These are phyloP conservation scores for Helicoverpa zea DNA, from an alignment of 1,140 invertebrate genomes.

Conservation along the genomic window DNA sequence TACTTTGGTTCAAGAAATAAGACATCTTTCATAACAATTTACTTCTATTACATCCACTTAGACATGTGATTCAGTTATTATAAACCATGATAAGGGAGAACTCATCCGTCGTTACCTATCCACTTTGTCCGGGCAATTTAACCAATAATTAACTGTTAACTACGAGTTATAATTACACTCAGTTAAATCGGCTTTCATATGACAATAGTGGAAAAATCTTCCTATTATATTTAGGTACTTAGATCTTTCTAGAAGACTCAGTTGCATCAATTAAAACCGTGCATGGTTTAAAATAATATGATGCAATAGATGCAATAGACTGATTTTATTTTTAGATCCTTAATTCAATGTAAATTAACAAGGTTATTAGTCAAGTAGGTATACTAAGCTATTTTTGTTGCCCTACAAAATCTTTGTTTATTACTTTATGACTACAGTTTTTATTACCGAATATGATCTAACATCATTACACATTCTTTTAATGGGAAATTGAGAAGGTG, in stretches of 20 bases:
- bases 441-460: no score
- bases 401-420: no score
- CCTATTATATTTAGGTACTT: no score
- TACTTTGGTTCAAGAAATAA: not conserved
- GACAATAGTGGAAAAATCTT: no score
- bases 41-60: no score
- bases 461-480: no score
- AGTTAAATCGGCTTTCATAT: not conserved
- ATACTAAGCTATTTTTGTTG: no score
- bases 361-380: not conserved
- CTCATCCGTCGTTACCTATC: not conserved
- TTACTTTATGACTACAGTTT: no score
- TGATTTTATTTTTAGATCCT: not conserved
- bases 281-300: not conserved
- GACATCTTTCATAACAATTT: not conserved
- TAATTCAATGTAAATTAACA: not conserved
- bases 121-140: not conserved
- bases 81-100: not conserved
- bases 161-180: not conserved
- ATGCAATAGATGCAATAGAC: constrained; percentile 4
- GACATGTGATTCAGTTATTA: not conserved
- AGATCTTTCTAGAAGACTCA: no score
- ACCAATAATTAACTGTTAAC: not conserved
- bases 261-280: no score
- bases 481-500: no score